Conservation (phyloP, 2,113 vertebrate genomes). For the Plecotus auritus region DNA sequence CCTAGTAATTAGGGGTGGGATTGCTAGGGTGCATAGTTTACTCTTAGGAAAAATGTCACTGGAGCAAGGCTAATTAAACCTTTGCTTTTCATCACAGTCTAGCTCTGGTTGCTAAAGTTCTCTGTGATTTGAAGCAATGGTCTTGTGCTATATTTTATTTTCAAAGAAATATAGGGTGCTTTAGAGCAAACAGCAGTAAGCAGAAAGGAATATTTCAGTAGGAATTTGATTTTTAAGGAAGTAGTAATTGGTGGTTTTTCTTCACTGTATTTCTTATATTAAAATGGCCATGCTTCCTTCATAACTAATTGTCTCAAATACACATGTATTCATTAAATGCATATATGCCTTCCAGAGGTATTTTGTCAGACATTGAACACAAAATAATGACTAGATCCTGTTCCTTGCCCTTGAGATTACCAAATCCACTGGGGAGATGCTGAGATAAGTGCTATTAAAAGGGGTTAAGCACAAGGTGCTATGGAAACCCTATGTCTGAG, state of each 20-base stretch:
- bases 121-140: accelerated
- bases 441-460: neutral
- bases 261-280: neutral
- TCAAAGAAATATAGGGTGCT: neutral
- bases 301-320: neutral
- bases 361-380: neutral
- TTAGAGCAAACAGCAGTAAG: neutral
- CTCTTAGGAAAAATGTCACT: neutral
- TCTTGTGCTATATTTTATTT: neutral
- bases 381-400: neutral
- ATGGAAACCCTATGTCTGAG: neutral
- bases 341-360: neutral
- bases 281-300: neutral
- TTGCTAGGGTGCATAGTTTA: neutral
- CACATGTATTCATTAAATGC: neutral
- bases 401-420: neutral
- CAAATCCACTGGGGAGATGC: neutral
- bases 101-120: neutral
- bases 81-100: neutral
- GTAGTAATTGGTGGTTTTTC: neutral
- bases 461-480: neutral
- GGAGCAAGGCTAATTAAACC: neutral
- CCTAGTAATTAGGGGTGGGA: neutral
- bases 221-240: neutral
- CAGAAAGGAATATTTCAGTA: neutral